Base-by-base conservation (phyloP, 2,888 invertebrate species). In the Phyllotreta cruciferae region DNA sequence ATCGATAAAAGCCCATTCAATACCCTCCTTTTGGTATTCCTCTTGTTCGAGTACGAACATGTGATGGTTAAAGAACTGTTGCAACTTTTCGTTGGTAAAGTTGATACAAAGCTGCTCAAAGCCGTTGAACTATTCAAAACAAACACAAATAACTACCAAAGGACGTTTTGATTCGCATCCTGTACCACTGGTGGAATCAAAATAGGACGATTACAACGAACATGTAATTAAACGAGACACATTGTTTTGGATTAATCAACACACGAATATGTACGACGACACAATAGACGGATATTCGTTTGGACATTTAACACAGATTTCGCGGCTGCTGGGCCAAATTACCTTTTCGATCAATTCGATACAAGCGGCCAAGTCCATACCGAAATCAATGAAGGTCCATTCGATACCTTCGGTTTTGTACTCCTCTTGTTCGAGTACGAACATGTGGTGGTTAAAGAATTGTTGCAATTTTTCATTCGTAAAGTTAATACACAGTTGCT, bases 401-500 rank as follows among this genome's bases (percentile, higher is more conserved):
- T 93, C 87, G 85, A 96, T 96, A 81, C 96, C 96, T 83, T 96
- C 96, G 78, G 84, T 88, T 83, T 93, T 92, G 87, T 96, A 96
- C 82, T 96, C 96, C 83, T 96, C 96, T 90, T 96, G 96, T 83
- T 96, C 96, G 77, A 96, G 89, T 77, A 96, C 94, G 85, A 96
- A 96, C 96, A 96, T 96, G 89, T 96, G 93, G 81, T 96, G 96
- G 86, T 96, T 96, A 91, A 96, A 96, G 90, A 96, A 96, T 84
- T 96, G 96, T 86, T 97, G 96, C 79, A 96, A 88, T 84, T 95
- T 94, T 86, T 96, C 96, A 83, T 96, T 96, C 84, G 96, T 96
- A 87, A 96, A 96, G 88, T 96, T 96, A 89, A 96, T 96, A 87
- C 96, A 96, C 82, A 96, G 88, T 87, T 96, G 96, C 87, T 96